Conservation (phyloP, 2,797 vertebrate species). For the Neosalanx taihuensis region DNA sequence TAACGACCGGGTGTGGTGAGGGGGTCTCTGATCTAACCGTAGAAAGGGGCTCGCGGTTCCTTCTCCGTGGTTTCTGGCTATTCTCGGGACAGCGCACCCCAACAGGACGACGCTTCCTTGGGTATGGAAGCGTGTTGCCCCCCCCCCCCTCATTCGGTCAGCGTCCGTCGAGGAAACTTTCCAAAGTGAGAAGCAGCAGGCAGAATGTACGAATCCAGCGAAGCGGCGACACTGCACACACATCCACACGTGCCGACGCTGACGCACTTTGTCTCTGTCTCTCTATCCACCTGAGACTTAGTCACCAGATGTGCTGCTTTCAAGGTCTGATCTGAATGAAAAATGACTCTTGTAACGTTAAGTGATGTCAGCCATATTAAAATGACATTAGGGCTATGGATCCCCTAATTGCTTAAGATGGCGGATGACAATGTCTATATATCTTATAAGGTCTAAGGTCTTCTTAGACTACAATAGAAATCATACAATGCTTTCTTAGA, state of each 20-base stretch:
- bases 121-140: no score
- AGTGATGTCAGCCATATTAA: slow-evolving; percentile 47
- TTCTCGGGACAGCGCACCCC: no score
- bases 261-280: not conserved
- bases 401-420: slow-evolving; percentile 42
- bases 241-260: not conserved
- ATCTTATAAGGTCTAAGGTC: not conserved
- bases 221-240: not conserved
- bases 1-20: no score
- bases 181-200: no score
- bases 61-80: no score
- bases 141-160: no score
- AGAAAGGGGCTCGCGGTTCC: no score
- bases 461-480: not conserved
- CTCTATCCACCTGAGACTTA: slow-evolving; percentile 5
- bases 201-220: no score
- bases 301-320: slow-evolving; percentile 31
- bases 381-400: slow-evolving; percentile 39
- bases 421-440: slow-evolving; percentile 33
- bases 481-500: not conserved
- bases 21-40: no score
- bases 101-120: no score
- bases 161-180: no score
- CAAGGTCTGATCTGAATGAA: slow-evolving; percentile 43
- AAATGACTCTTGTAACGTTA: slow-evolving; percentile 42